phyloP scores from a whole-genome alignment of 2,113 vertebrate species.

The Aphyosemion australe region DNA sequence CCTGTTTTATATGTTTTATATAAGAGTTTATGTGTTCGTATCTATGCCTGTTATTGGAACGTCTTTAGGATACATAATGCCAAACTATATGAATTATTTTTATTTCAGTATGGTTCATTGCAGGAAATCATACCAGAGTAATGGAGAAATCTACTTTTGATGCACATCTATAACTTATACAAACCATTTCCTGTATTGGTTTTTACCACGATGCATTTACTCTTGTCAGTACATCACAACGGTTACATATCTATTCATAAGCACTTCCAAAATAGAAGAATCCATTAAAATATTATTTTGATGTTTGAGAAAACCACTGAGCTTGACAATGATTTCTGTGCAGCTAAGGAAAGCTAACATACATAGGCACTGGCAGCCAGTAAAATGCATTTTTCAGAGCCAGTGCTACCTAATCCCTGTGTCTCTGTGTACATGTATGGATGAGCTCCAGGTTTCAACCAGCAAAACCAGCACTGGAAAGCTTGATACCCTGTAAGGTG shows the following conservation, averaged over 20 bases:
- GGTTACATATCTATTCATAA: too few relatives aligned
- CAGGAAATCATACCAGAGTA: too few relatives aligned
- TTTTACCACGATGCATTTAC: too few relatives aligned
- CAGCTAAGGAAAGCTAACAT: conserved; percentile 23
- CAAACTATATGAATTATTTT: too few relatives aligned
- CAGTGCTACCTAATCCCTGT: conserved; percentile 29
- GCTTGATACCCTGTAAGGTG: conserved; percentile 32
- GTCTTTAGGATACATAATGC: conserved; percentile 20
- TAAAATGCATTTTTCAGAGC: conserved; percentile 22
- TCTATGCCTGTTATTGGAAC: neutral
- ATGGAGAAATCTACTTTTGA: too few relatives aligned
- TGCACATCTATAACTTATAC: too few relatives aligned
- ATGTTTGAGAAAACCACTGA: neutral
- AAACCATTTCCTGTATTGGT: too few relatives aligned
- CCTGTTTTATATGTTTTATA: conserved; percentile 2
- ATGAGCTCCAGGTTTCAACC: conserved; percentile 51
- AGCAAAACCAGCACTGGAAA: conserved; percentile 46
- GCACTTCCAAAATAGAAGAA: neutral
- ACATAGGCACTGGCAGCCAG: conserved; percentile 13
- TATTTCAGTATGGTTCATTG: too few relatives aligned
- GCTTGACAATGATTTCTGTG: neutral
- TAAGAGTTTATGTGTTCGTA: conserved; percentile 7
- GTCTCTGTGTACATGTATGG: conserved; percentile 48
- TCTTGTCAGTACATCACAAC: too few relatives aligned
- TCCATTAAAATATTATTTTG: too few relatives aligned